Conservation (phyloP, 2,113 vertebrate genomes). For the Oncorhynchus nerka region DNA sequence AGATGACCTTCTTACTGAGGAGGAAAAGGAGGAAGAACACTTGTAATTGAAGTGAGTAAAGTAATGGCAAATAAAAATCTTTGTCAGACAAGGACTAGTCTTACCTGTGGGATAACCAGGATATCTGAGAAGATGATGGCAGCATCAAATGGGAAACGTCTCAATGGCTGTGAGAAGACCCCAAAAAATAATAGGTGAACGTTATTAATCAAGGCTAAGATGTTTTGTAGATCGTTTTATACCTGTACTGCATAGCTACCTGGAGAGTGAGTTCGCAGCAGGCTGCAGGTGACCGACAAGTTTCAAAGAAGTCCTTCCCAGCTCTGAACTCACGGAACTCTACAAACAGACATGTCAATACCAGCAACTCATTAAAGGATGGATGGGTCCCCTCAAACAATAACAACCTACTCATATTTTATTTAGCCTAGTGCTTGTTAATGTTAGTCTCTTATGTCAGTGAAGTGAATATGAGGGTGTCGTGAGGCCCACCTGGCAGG, state of each 20-base stretch:
- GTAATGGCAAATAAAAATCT: not conserved
- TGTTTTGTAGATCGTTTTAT: not conserved
- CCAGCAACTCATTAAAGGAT: not conserved
- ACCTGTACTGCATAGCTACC: conserved; percentile 63
- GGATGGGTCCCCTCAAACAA: not conserved
- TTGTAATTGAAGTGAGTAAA: not conserved
- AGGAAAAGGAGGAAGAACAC: too few species aligned
- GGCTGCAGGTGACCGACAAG: conserved; percentile 86
- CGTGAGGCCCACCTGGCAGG: conserved; percentile 79
- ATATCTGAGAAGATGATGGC: conserved; percentile 99
- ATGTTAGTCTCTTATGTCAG: too few species aligned
- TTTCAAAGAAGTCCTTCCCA: conserved; percentile 91
- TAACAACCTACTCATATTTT: not conserved
- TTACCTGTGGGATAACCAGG: conserved; percentile 94
- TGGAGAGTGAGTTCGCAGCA: conserved; percentile 97
- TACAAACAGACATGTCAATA: conserved; percentile 45
- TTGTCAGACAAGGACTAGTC: not conserved
- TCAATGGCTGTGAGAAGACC: conserved; percentile 80
- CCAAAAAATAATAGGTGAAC: not conserved
- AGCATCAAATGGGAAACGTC: conserved; percentile 90
- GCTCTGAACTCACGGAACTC: conserved; percentile 90
- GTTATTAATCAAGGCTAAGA: not conserved
- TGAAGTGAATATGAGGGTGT: not conserved
- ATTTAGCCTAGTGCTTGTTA: too few species aligned
- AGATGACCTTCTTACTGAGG: too few species aligned